These are phyloP conservation scores for Promerops cafer DNA, from an alignment of 2,113 vertebrate genomes.

Conservation along the genomic window DNA sequence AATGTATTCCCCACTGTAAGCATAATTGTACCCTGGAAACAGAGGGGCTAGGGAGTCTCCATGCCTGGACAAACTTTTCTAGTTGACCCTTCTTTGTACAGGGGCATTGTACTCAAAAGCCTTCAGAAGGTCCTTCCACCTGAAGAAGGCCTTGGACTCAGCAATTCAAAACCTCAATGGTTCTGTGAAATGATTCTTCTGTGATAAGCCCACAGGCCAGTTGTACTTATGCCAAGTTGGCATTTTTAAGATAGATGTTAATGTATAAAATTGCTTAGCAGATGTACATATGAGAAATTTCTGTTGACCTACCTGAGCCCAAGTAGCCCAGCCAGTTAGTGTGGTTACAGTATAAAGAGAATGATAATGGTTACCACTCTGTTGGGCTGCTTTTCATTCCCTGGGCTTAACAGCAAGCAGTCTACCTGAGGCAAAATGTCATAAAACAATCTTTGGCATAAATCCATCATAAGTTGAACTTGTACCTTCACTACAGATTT, in stretches of 20 bases:
- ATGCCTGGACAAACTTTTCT: background rate
- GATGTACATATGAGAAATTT: background rate
- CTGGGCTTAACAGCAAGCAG: background rate
- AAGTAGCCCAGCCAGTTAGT: background rate
- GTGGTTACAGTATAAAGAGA: background rate
- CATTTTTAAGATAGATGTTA: background rate
- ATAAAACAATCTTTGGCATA: background rate
- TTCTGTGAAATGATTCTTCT: background rate
- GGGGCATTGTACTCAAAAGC: background rate
- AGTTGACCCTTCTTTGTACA: background rate
- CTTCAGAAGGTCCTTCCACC: background rate
- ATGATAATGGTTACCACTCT: accelerated
- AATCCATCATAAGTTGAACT: background rate
- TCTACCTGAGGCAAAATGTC: background rate
- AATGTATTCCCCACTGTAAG: background rate
- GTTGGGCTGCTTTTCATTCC: background rate
- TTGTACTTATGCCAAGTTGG: background rate
- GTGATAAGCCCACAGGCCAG: background rate
- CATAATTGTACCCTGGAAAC: background rate
- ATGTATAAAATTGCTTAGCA: background rate
- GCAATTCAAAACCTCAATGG: background rate
- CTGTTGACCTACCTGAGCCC: background rate
- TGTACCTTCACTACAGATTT: background rate
- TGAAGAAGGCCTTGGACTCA: background rate
- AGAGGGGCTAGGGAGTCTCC: background rate